Evolutionary conservation across 2,113 vertebrate genomes (phyloP).

Genomic region (Harpagus bidentatus): DNA sequence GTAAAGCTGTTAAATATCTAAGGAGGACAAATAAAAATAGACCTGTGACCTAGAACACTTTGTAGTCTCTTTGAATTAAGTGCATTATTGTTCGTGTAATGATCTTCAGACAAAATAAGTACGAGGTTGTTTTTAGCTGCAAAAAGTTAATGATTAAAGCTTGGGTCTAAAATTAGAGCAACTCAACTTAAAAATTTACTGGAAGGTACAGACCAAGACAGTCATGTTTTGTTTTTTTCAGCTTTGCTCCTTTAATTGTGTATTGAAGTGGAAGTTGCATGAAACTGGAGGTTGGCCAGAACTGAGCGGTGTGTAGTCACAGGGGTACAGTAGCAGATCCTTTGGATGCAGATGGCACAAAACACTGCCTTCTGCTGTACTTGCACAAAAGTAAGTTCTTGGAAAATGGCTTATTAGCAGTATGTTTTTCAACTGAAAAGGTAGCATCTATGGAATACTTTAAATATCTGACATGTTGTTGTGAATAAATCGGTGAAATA

Average conservation of each 20-base stretch:
- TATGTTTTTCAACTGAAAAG: background rate
- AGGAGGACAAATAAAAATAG: slow-evolving; percentile 74
- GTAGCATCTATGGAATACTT: background rate
- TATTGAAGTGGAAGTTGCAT: background rate
- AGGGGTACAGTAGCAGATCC: background rate
- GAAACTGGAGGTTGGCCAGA: background rate
- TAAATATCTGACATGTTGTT: background rate
- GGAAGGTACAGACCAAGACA: background rate
- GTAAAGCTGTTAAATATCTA: slow-evolving; percentile 57
- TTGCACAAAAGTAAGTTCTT: background rate
- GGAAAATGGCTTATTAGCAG: background rate
- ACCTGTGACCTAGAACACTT: slow-evolving; percentile 72
- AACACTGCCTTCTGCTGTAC: background rate
- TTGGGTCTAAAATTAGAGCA: slow-evolving; percentile 28
- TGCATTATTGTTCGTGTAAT: slow-evolving; percentile 41
- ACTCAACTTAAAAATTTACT: slow-evolving; percentile 30
- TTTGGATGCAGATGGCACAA: background rate
- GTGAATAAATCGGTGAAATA: background rate
- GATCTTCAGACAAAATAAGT: slow-evolving; percentile 28
- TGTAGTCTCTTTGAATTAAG: slow-evolving; percentile 64
- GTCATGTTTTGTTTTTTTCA: background rate
- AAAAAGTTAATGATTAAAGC: slow-evolving; percentile 71
- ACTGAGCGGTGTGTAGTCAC: accelerated
- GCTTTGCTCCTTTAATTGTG: background rate
- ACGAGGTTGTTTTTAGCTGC: slow-evolving; percentile 56